Base-by-base conservation (phyloP, 2,113 vertebrate species). In the Crotophaga sulcirostris region DNA sequence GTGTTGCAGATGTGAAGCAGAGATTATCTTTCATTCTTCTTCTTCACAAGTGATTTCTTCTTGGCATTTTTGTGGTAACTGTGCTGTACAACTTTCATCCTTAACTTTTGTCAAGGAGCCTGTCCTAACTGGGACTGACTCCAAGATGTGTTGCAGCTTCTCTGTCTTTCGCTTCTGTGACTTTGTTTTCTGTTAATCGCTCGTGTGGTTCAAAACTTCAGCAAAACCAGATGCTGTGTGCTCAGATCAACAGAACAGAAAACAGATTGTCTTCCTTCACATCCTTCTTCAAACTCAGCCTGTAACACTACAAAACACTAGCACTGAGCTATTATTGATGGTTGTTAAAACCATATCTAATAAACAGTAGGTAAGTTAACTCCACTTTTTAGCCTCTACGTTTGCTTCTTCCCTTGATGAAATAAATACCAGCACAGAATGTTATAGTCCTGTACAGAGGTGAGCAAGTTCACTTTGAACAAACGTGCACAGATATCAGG, bases 1-100 rank as follows among this genome's bases (percentile, higher is more conserved):
- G 20, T 84, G 67, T 95, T 95, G 76, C 82, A 87, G 94, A 89
- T 93, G 89, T 95, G 80, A 81, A 89, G 69, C 58, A 73, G 60
- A 79, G 54, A 90, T 93, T 88, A 56, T 67, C 68, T 80, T 92
- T 80, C 38, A 21, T 92, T 96, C 38, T 72, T 67, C 44, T 89
- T 74, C 72, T 90, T 56, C 78, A 82, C 24, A 72, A 56, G 67
- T 74, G 5, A 67, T 85, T 86, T 90, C 60, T 96, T 83, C 42
- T 45, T 93, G 59, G 38, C 59, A 31, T 90, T 96, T 91, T 85
- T 77, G 55, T 88, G 58, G 16, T 67, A 47, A 73, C 63, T 67
- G 40, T 75, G 11, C 24, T n/a, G 13, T 29, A 36, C 38, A 24
- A 31, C 51, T 90, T 91, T 60, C 60, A 84, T 78, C 56, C 68